A percentile compares a stretch with the other conserved stretches of the same genome.
Evolutionary conservation across 2,797 vertebrate genomes (phyloP).

Genomic region (Nothura maculosa): DNA sequence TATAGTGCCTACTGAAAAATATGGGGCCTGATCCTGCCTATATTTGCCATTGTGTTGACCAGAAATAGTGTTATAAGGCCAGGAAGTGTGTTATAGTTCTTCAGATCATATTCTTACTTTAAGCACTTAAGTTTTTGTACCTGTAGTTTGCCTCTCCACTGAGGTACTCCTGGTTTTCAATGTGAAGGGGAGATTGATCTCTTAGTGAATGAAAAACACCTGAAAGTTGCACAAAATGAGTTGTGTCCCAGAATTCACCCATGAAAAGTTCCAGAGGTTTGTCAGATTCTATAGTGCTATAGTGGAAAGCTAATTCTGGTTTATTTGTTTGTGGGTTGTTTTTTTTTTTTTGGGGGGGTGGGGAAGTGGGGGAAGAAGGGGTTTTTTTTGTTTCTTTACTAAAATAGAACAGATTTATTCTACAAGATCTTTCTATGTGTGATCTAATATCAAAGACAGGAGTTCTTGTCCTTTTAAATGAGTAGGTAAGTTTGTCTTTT

Average conservation of each 20-base stretch:
- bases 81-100: background rate
- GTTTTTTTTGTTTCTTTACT: background rate
- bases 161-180: background rate
- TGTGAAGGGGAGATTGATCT: background rate
- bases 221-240: background rate
- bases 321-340: too few species aligned
- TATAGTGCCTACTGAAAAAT: background rate
- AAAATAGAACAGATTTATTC: background rate
- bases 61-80: background rate
- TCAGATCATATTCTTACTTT: background rate
- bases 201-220: background rate
- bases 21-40: background rate
- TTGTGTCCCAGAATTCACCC: background rate
- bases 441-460: constrained; percentile 31
- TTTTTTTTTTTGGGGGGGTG: too few species aligned
- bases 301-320: background rate
- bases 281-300: background rate
- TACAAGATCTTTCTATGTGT: background rate
- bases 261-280: background rate
- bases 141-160: background rate
- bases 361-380: too few species aligned
- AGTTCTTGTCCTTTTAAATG: constrained; percentile 29
- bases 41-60: background rate
- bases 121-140: background rate
- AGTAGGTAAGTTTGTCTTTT: background rate